Conservation (phyloP, 2,113 vertebrate species). For the Herpetotheres cachinnans region DNA sequence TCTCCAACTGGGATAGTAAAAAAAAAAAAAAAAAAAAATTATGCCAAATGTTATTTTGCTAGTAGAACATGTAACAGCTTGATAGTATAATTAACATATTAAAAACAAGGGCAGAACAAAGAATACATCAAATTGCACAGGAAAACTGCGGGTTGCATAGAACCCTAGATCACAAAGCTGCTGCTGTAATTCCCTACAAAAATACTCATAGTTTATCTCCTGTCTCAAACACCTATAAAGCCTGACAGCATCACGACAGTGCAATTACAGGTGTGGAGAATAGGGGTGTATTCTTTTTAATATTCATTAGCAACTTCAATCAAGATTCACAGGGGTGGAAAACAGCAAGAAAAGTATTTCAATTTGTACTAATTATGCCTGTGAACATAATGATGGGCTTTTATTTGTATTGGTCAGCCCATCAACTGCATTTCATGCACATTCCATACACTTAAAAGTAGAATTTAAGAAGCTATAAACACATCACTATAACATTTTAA, state of each 20-base stretch:
- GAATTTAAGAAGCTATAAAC: background rate
- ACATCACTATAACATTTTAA: background rate
- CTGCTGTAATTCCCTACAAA: background rate
- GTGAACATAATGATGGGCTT: background rate
- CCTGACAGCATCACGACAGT: background rate
- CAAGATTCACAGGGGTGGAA: background rate
- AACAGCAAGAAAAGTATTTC: background rate
- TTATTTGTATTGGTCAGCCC: background rate
- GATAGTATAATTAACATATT: slow-evolving; percentile 26
- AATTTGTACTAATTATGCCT: background rate
- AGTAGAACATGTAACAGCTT: background rate
- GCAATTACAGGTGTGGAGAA: background rate
- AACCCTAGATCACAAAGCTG: background rate
- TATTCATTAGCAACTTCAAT: background rate
- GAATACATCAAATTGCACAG: background rate
- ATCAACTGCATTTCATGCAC: background rate
- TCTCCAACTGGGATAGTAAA: slow-evolving; percentile 23
- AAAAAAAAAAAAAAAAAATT: background rate
- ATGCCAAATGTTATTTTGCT: slow-evolving; percentile 45
- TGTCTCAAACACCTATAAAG: background rate
- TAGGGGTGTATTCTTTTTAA: background rate
- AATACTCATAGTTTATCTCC: background rate
- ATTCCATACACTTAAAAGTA: background rate
- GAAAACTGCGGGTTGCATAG: background rate
- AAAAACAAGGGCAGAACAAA: slow-evolving; percentile 37